These are phyloP conservation scores for Scatophagus argus DNA, from an alignment of 2,113 vertebrate species.

Conservation along the genomic window DNA sequence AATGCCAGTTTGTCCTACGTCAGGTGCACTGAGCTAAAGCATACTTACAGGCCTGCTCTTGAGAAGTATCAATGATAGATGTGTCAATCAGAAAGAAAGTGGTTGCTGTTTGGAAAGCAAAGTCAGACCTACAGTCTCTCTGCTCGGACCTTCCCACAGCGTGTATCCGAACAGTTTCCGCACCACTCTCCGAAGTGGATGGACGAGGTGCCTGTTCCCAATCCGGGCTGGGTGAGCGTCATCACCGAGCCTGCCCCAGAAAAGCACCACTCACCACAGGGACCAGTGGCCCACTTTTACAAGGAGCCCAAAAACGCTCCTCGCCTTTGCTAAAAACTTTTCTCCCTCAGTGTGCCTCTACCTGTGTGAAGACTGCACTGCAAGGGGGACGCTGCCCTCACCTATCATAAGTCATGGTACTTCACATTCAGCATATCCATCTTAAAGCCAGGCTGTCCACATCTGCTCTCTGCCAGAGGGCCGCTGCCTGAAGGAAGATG, in stretches of 20 bases:
- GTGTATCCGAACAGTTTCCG: constrained; percentile 39
- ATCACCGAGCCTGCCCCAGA: constrained; percentile 82
- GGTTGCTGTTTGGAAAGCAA: background rate
- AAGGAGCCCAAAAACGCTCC: constrained; percentile 77
- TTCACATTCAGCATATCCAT: background rate
- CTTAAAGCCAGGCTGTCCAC: background rate
- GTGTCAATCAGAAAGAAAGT: background rate
- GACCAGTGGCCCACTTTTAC: constrained; percentile 82
- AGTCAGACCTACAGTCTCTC: constrained; percentile 35
- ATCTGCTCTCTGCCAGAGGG: constrained; percentile 8
- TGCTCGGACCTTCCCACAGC: constrained; percentile 35
- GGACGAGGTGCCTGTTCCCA: constrained; percentile 72
- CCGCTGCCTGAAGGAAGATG: background rate
- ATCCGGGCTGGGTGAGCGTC: constrained; percentile 80
- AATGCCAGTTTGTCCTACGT: background rate
- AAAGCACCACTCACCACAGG: constrained; percentile 80
- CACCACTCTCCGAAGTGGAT: constrained; percentile 63
- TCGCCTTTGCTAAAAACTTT: constrained; percentile 77
- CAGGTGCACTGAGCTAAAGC: constrained; percentile 21
- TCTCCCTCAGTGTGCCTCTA: constrained; percentile 51
- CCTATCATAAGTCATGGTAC: background rate
- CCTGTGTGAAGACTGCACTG: constrained; percentile 50
- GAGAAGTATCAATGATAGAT: constrained; percentile 19
- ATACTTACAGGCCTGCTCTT: constrained; percentile 53
- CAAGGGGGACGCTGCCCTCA: constrained; percentile 4